Evolutionary conservation across 2,797 vertebrate species (phyloP).

Genomic region (Propithecus deckenii): DNA sequence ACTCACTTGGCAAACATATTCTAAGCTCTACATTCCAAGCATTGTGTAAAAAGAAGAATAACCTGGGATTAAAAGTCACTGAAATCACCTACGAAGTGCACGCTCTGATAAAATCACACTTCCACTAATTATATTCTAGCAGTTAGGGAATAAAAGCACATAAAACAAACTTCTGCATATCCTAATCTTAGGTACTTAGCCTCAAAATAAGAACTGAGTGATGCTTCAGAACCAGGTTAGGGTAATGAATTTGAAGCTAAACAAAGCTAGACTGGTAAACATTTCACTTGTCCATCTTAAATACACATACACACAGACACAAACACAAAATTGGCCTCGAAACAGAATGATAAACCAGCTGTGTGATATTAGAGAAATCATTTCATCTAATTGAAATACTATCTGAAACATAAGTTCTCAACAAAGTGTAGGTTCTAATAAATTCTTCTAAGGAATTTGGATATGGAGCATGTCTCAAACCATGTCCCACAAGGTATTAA

Average conservation of each 20-base stretch:
- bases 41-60: slow-evolving; percentile 15
- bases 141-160: neutral
- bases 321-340: neutral
- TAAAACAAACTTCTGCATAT: slow-evolving; percentile 24
- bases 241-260: neutral
- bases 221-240: neutral
- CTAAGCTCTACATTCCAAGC: neutral
- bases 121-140: neutral
- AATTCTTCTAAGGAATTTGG: neutral
- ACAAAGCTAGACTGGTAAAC: neutral
- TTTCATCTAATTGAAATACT: neutral
- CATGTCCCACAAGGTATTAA: neutral
- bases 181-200: neutral
- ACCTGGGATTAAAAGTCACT: slow-evolving; percentile 12
- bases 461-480: slow-evolving; percentile 7
- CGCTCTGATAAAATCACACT: neutral
- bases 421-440: neutral
- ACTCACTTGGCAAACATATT: slow-evolving; percentile 1
- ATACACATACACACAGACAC: neutral
- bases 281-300: neutral
- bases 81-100: neutral
- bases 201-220: slow-evolving; percentile 1
- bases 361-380: neutral
- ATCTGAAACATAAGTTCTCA: neutral
- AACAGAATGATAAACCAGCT: slow-evolving; percentile 1